These are phyloP conservation scores for Leiothrix lutea DNA, from an alignment of 2,113 vertebrate genomes.

Conservation along the genomic window DNA sequence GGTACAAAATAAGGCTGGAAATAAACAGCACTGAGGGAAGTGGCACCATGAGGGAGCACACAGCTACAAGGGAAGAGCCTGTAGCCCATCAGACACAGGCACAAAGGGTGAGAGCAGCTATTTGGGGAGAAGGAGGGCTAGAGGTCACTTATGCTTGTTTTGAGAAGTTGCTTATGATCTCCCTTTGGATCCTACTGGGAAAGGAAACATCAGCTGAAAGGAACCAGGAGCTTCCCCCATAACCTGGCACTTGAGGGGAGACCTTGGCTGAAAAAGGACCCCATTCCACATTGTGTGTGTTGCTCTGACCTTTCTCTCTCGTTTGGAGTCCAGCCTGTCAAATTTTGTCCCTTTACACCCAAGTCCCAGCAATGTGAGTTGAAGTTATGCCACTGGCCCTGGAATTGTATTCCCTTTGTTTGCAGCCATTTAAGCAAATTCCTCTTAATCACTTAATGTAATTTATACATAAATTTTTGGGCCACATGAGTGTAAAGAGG, in stretches of 20 bases:
- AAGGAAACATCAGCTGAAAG: neutral
- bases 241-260: neutral
- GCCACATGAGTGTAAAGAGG: neutral
- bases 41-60: neutral
- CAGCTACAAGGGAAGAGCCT: neutral
- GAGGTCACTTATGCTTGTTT: neutral
- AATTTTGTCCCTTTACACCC: neutral
- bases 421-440: neutral
- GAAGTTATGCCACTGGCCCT: neutral
- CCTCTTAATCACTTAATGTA: neutral
- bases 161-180: neutral
- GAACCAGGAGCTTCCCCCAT: neutral
- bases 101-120: neutral
- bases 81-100: neutral
- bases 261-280: neutral
- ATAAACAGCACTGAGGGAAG: neutral
- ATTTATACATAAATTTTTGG: neutral
- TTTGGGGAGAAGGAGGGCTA: neutral
- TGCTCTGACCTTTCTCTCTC: neutral
- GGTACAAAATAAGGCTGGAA: neutral
- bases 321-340: neutral
- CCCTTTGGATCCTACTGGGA: neutral
- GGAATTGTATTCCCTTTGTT: neutral
- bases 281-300: rapidly evolving
- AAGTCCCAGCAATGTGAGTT: neutral